Base-by-base conservation (phyloP, 2,797 vertebrate species). In the Coregonus sp. region DNA sequence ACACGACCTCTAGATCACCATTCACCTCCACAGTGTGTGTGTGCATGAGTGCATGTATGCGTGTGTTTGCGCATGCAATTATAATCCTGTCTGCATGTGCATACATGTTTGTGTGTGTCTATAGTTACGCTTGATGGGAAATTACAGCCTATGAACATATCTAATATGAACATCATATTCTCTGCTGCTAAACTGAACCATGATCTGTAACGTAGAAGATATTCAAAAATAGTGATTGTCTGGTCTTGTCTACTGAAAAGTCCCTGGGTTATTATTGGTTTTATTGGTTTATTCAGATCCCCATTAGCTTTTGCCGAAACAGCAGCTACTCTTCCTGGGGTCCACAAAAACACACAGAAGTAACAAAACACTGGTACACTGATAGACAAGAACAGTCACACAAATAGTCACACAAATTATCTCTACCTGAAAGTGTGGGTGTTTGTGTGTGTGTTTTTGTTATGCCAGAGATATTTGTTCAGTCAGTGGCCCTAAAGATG, bases 1-100 rank as follows among this genome's bases (percentile, higher is more conserved):
- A 47, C 40, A 47, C 85, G 81, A 84, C 84, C 82, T 80, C 75
- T n/a, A 73, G 59, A 63, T 63, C 76, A n/a, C 78, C 77, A 78
- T 81, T 86, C 79, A 70, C 59, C 63, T 56, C 54, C 15, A 2
- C 33, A 1, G 29, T 67, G 66, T 29, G 50, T 47, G 31, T 47
- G 50, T 47, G 40, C 1, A 5, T 37, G 35, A 1, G 35, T 37
- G 35, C 5, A 4, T 5, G 35, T 37, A 4, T 37, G 40, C 11
- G 40, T 11, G 40, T 47, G 40, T 12, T 2, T 47, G 40, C 2
- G 9, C 9, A 11, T 47, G 40, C 40, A 47, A 47, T 12, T 47
- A 47, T 3, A 47, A 47, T 3, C 40, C 40, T 74, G 52, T 16
- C 20, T 75, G 67, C 72, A 59, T 63, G 37, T 80, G 75, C 73